Evolutionary conservation across 2,113 vertebrate species (phyloP).

Genomic region (Aphelocoma coerulescens): DNA sequence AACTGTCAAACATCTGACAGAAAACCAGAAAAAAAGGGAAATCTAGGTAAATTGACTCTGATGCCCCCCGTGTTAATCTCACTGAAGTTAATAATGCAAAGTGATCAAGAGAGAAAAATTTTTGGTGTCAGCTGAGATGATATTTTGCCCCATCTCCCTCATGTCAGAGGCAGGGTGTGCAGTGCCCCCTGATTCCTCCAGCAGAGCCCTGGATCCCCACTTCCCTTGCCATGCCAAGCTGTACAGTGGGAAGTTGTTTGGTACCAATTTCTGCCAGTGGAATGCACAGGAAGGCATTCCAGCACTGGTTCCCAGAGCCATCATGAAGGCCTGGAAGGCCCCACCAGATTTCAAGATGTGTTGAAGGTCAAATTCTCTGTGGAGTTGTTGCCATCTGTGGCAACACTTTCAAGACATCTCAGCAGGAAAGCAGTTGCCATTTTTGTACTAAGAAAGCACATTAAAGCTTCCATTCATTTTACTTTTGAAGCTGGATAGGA

Average conservation of each 20-base stretch:
- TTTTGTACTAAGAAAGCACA: background rate
- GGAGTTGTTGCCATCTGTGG: background rate
- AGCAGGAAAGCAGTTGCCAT: background rate
- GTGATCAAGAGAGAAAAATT: background rate
- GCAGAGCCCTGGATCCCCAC: background rate
- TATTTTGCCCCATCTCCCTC: background rate
- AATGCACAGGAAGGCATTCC: background rate
- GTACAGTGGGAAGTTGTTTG: too few relatives aligned
- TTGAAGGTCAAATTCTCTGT: background rate
- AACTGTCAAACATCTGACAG: background rate
- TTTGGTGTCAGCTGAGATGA: background rate
- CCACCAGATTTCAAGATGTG: background rate
- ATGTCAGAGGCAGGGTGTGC: background rate
- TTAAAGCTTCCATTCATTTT: background rate
- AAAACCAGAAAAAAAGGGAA: background rate
- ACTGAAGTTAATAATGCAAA: background rate
- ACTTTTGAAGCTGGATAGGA: background rate
- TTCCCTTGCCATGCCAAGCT: accelerated
- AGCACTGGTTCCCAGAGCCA: background rate
- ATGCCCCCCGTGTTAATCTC: background rate
- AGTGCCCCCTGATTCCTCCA: background rate
- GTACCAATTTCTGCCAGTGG: background rate
- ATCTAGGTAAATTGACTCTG: background rate
- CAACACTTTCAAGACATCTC: background rate
- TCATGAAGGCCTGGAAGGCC: background rate